Evolutionary conservation across 2,888 invertebrate species (phyloP).

Genomic region (Melitaea athalia): DNA sequence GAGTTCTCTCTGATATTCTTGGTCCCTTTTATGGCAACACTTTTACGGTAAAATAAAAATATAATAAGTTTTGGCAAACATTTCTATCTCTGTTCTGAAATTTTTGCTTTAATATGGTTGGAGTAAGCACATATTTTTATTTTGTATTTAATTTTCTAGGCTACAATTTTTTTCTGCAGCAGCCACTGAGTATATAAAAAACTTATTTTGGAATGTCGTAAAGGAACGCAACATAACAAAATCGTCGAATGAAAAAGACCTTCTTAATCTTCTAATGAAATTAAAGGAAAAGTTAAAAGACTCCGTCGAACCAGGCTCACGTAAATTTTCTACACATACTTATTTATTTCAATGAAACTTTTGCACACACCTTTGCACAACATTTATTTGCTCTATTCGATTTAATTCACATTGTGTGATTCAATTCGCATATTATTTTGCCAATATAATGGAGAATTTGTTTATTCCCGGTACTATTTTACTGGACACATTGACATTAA

Average conservation of each 20-base stretch:
- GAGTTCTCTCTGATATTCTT: conserved; percentile 65
- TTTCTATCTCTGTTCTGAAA: background rate
- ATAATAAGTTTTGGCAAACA: background rate
- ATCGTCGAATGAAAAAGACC: conserved; percentile 53
- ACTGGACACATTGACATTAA: too few species aligned
- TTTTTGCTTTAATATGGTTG: background rate
- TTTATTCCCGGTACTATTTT: too few species aligned
- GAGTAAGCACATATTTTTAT: background rate
- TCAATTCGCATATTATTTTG: too few species aligned
- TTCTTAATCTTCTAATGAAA: conserved; percentile 63
- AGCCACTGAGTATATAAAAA: conserved; percentile 61
- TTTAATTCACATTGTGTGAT: too few species aligned
- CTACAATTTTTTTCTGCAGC: conserved; percentile 60
- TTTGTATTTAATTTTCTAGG: conserved; percentile 47
- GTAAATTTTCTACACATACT: conserved; percentile 46
- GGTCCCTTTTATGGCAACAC: conserved; percentile 55
- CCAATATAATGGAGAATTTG: too few species aligned
- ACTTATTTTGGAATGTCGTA: conserved; percentile 59
- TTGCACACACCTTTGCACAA: background rate
- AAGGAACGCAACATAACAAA: conserved; percentile 51
- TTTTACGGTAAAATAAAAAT: conserved; percentile 50
- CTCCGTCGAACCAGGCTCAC: conserved; percentile 50
- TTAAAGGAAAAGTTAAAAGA: conserved; percentile 62
- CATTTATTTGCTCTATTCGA: too few species aligned
- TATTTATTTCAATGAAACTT: background rate